Conservation (phyloP, 2,113 vertebrate genomes). For the Excalfactoria chinensis region DNA sequence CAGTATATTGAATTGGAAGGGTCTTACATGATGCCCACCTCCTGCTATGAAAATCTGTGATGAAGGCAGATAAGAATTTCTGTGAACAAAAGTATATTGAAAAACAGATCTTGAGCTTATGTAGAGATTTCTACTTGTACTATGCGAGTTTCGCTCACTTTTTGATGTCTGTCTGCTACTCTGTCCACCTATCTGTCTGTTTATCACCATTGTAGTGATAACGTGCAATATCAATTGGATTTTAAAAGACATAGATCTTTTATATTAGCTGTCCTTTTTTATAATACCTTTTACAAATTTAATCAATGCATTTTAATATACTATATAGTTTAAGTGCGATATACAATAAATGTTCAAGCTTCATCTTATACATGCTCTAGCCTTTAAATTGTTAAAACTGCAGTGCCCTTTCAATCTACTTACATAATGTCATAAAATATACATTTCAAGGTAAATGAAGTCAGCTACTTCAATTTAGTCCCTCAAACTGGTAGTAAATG, state of each 20-base stretch:
- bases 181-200: constrained; percentile 24
- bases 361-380: constrained; percentile 84
- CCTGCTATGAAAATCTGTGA: constrained; percentile 54
- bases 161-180: constrained; percentile 42
- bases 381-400: constrained; percentile 85
- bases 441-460: constrained; percentile 88
- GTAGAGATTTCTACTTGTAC: constrained; percentile 39
- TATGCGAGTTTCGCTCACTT: constrained; percentile 60
- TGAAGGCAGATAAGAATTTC: constrained; percentile 62
- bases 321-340: constrained; percentile 84
- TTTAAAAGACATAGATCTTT: constrained; percentile 81
- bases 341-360: constrained; percentile 83
- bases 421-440: constrained; percentile 91
- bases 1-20: constrained; percentile 64
- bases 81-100: constrained; percentile 55
- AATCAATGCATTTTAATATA: constrained; percentile 86
- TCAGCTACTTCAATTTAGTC: constrained; percentile 88
- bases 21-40: constrained; percentile 46
- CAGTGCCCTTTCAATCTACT: constrained; percentile 86
- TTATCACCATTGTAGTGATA: constrained; percentile 55
- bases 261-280: constrained; percentile 82
- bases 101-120: constrained; percentile 20
- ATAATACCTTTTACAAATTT: constrained; percentile 87
- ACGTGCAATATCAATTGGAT: constrained; percentile 73
- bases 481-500: constrained; percentile 95